Evolutionary conservation across 2,888 invertebrate species (phyloP), one percentile per base, ranked within the genome.

Genomic region (Copidosoma aretas): DNA sequence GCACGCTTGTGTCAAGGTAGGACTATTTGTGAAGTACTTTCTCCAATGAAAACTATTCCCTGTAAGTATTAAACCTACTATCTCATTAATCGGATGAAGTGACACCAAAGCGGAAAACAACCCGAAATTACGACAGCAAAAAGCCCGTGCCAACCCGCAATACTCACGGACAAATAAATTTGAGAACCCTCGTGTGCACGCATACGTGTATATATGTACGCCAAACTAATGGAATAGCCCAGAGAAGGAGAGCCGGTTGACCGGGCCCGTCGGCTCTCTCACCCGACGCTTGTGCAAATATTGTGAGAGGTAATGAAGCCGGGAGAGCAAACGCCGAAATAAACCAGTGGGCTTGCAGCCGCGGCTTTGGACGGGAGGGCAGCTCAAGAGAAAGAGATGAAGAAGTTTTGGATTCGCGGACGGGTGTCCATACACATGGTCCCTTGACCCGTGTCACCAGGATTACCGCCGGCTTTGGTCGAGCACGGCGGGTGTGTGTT

Each of bases 261-360:
- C 51, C 19, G 21, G 17, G 19, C 17, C 43, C 43, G 17, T 46
- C 17, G 43, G 43, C 17, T 46, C 12, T 46, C 43, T 14, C 2
- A 8, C 15, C 17, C 22, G n/a, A 41, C 56, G 81, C 64, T 79
- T 81, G 77, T 69, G 76, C 78, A 82, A 82, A 82, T 82, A 82
- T 82, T 82, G 77, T 81, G 79, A 80, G 78, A 82, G 81, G 80
- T 82, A 82, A 82, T 82, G 82, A 82, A 82, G 80, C 81, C 80
- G 75, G 76, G 58, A 80, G 74, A 78, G 79, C 75, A 81, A 82
- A 82, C 77, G 80, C 61, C 72, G 71, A 59, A 60, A 67, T 70
- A 74, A 73, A 52, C 64, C 60, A 14, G 14, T 22, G 22, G 46
- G 17, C 43, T 46, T 46, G 43, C 12, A 46, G 17, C 17, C 14